These are phyloP conservation scores for Mormyrus hasselquistii DNA, from an alignment of 2,797 vertebrate species.

Conservation along the genomic window DNA sequence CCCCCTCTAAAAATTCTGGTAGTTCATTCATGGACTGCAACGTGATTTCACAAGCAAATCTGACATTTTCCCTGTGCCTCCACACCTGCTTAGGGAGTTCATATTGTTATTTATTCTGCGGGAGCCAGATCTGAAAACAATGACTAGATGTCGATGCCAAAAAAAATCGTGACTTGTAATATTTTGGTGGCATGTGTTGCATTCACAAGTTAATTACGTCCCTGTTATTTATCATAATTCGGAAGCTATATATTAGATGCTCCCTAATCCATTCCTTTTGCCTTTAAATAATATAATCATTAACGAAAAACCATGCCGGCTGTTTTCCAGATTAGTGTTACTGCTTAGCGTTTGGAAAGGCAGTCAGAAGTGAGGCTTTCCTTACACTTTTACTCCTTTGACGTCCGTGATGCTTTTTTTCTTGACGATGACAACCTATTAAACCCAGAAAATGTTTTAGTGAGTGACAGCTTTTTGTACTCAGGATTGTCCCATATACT, in stretches of 20 bases:
- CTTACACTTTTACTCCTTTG: background rate
- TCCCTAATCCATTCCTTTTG: background rate
- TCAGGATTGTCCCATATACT: background rate
- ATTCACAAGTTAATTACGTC: background rate
- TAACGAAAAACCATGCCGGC: background rate
- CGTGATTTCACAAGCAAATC: background rate
- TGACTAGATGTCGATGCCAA: background rate
- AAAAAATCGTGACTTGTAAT: background rate
- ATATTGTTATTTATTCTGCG: background rate
- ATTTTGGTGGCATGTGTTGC: background rate
- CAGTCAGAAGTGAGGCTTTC: background rate
- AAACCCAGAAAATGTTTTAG: conserved; percentile 16
- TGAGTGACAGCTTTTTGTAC: background rate
- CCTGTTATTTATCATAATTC: background rate
- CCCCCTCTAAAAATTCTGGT: background rate
- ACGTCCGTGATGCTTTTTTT: background rate
- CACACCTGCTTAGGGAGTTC: background rate
- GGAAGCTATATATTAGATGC: background rate
- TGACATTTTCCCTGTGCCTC: background rate
- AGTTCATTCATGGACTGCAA: background rate
- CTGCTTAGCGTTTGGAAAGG: background rate
- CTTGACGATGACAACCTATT: conserved; percentile 22
- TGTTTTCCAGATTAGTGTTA: conserved; percentile 28
- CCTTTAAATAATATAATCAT: background rate
- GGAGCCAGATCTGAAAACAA: conserved; percentile 4